phyloP scores from a whole-genome alignment of 2,113 vertebrate species.

The Haemorhous mexicanus region DNA sequence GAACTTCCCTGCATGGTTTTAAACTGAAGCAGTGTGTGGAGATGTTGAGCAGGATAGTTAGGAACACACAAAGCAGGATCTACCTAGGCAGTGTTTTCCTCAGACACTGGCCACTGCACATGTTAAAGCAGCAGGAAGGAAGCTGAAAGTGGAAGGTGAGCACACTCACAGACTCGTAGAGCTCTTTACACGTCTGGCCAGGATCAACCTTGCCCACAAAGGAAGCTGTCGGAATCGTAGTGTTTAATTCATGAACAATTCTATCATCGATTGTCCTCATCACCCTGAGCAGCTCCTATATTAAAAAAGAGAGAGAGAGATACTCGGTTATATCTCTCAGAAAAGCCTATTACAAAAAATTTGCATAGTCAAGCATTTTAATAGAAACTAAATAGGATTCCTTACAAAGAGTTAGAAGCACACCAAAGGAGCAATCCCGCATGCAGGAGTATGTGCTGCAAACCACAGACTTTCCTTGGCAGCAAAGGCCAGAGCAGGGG shows the following conservation, averaged over 20 bases:
- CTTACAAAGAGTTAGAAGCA: neutral
- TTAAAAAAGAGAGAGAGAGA: neutral
- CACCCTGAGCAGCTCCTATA: slow-evolving; percentile 88
- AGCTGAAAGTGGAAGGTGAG: neutral
- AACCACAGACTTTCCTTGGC: rapidly evolving
- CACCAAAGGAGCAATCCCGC: neutral
- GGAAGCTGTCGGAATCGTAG: slow-evolving; percentile 92
- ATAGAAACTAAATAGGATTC: neutral
- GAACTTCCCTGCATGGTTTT: neutral
- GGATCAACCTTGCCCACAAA: slow-evolving; percentile 93
- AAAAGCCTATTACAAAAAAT: neutral
- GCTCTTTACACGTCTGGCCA: slow-evolving; percentile 90
- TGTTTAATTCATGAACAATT: slow-evolving; percentile 94
- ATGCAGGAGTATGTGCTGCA: rapidly evolving
- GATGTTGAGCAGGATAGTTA: rapidly evolving
- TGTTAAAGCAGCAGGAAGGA: rapidly evolving
- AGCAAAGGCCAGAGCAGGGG: neutral
- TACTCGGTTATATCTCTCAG: neutral
- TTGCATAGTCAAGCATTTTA: neutral
- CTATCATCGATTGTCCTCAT: slow-evolving; percentile 97
- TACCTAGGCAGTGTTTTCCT: neutral
- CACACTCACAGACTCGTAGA: slow-evolving; percentile 91
- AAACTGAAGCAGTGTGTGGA: rapidly evolving
- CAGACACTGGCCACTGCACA: neutral
- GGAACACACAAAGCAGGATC: rapidly evolving